phyloP scores from a whole-genome alignment of 1,140 invertebrate species.

The Ceratina australensis region DNA sequence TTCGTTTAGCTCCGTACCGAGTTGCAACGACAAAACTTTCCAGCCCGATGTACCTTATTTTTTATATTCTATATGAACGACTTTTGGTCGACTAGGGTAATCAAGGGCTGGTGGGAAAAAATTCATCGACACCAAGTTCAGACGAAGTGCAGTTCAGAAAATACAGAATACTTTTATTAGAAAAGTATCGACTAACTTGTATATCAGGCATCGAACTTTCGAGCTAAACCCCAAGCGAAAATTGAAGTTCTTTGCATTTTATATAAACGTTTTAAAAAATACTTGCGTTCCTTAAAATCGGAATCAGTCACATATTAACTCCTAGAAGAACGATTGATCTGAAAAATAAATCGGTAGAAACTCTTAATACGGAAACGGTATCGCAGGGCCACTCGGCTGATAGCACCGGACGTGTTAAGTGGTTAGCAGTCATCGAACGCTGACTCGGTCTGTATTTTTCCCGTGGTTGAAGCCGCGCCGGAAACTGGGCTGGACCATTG shows the following conservation, averaged over 20 bases:
- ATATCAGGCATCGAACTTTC: not conserved
- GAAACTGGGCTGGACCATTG: conserved; percentile 23
- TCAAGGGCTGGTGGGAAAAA: not conserved
- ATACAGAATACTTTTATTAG: not conserved
- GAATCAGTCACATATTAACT: too few species aligned
- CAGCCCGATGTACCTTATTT: too few species aligned
- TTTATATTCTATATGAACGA: too few species aligned
- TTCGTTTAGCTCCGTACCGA: not conserved
- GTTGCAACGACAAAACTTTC: too few species aligned
- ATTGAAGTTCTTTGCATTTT: not conserved
- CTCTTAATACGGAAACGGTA: too few species aligned
- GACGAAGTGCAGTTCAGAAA: not conserved
- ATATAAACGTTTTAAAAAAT: not conserved
- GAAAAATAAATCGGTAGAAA: too few species aligned
- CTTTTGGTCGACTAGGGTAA: too few species aligned
- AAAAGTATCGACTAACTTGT: not conserved
- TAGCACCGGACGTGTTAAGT: not conserved
- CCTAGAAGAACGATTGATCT: too few species aligned
- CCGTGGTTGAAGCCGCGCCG: not conserved
- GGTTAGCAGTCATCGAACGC: not conserved
- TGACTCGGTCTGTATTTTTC: conserved; percentile 35
- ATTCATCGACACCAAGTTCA: too few species aligned
- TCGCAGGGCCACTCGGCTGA: too few species aligned
- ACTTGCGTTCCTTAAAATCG: too few species aligned
- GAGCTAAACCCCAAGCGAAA: not conserved